Base-by-base conservation (phyloP, 2,888 invertebrate species). In the Cheilosia grossa region DNA sequence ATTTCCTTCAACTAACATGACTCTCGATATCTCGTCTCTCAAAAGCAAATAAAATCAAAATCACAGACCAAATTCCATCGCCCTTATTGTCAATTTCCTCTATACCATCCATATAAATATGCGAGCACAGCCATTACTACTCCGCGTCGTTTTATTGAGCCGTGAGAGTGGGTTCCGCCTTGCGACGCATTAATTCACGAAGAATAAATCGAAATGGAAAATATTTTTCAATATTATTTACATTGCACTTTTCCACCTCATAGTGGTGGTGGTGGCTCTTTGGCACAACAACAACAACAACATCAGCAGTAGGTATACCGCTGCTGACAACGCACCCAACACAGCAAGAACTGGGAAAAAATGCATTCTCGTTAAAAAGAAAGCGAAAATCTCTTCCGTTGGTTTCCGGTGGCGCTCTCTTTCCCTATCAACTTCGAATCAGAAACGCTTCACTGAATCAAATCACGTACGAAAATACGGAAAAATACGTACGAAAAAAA, bases 201-300 rank as follows among this genome's bases (percentile, higher is more conserved):
- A 72, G 85, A 85, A 85, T 80, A 85, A 77, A 81, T 85, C 63
- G 85, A 81, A 85, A 85, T 85, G 81, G 81, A 81, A 85, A 85
- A 81, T 81, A 82, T 85, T 85, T 85, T 85, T 54, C 81, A 77
- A 85, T 85, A 85, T 85, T 85, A 85, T 85, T 85, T 85, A 85
- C 81, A 85, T 81, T 80, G 81, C 85, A 81, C 75, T 81, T 81
- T 83, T 80, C 54, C 73, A 70, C 83, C 74, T 64, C 54, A n/a
- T 51, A 13, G 21, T 51, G 44, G n/a, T 19, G 44, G 44, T 10
- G 51, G 51, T 13, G 21, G 51, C 27, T 30, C 15, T 40, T 24
- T 27, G 49, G 15, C 54, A 56, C 49, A 40, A 47, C 7, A 56
- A 63, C 53, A 24, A 10, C 44, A 5, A 51, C 40, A 47, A 2